Percentiles rank a stretch among this genome's conserved stretches.
phyloP scores from a whole-genome alignment of 2,113 vertebrate genomes.

The Antechinus flavipes region DNA sequence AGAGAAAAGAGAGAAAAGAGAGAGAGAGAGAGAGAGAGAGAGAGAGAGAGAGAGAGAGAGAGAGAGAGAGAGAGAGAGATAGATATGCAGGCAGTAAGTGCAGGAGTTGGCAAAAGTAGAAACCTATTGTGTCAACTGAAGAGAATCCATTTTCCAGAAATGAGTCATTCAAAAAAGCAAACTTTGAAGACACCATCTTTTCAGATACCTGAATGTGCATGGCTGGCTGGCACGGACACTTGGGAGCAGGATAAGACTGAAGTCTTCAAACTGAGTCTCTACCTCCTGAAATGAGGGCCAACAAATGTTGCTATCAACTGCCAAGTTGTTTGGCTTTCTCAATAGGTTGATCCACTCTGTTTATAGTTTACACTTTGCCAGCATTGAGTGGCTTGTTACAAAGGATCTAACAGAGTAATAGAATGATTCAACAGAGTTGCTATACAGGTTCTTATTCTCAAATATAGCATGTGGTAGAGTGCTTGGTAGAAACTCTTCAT shows the following conservation, averaged over 20 bases:
- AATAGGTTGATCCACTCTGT: constrained; percentile 66
- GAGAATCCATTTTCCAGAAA: constrained; percentile 86
- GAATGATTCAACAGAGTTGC: constrained; percentile 64
- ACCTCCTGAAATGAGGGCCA: constrained; percentile 79
- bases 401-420: constrained; percentile 77
- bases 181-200: constrained; percentile 83
- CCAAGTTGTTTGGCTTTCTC: constrained; percentile 72
- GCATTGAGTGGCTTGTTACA: constrained; percentile 79
- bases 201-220: constrained; percentile 73
- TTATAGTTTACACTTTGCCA: constrained; percentile 73
- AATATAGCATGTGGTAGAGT: constrained; percentile 79
- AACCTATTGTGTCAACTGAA: constrained; percentile 84
- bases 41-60: too few species aligned
- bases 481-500: constrained; percentile 82
- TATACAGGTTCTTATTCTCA: constrained; percentile 79
- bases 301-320: constrained; percentile 73
- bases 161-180: constrained; percentile 85
- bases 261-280: constrained; percentile 79
- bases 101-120: constrained; percentile 86
- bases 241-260: constrained; percentile 75
- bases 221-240: constrained; percentile 79
- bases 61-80: too few species aligned
- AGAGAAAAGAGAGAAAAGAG: too few species aligned
- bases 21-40: too few species aligned
- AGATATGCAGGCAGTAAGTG: constrained; percentile 86